Evolutionary conservation across 1,140 invertebrate genomes (phyloP).

Genomic region (Scaptomyza pallida): DNA sequence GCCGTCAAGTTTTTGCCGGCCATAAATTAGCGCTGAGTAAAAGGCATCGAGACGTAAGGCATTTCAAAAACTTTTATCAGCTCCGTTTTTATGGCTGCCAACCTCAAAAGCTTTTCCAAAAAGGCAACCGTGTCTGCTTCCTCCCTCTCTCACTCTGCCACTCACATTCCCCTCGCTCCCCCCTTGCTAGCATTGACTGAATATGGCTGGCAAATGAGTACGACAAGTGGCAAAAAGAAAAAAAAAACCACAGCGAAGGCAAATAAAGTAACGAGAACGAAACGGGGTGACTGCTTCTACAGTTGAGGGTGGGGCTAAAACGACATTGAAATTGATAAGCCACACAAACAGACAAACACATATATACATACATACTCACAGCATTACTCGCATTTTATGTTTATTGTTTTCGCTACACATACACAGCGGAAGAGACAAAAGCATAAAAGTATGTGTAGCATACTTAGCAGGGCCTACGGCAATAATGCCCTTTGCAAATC

Average conservation of each 20-base stretch:
- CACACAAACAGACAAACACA: conserved; percentile 18
- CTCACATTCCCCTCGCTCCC: too few species aligned
- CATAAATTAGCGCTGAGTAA: conserved; percentile 68
- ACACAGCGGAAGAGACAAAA: conserved; percentile 21
- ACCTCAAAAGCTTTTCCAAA: neutral
- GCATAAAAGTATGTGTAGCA: conserved; percentile 24
- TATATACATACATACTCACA: conserved; percentile 9
- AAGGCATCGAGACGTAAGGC: conserved; percentile 40
- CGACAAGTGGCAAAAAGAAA: conserved; percentile 39
- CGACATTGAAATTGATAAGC: conserved; percentile 73
- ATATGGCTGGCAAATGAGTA: conserved; percentile 70
- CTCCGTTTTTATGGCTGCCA: conserved; percentile 47
- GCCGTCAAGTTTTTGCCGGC: conserved; percentile 35
- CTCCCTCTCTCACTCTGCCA: too few species aligned
- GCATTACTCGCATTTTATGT: conserved; percentile 53
- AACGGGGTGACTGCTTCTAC: neutral
- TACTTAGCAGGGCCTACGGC: conserved; percentile 36
- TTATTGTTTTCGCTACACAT: conserved; percentile 65
- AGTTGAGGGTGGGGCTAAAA: conserved; percentile 7
- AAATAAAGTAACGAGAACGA: conserved; percentile 9
- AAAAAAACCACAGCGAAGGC: conserved; percentile 6
- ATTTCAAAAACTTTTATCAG: conserved; percentile 69
- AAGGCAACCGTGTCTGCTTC: too few species aligned
- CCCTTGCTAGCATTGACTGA: conserved; percentile 61
- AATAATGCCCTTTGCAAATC: conserved; percentile 6